A percentile compares a stretch with the other conserved stretches of the same genome.
These are phyloP conservation scores for Mycogona germanica DNA, from an alignment of 2,888 invertebrate species.

Conservation along the genomic window DNA sequence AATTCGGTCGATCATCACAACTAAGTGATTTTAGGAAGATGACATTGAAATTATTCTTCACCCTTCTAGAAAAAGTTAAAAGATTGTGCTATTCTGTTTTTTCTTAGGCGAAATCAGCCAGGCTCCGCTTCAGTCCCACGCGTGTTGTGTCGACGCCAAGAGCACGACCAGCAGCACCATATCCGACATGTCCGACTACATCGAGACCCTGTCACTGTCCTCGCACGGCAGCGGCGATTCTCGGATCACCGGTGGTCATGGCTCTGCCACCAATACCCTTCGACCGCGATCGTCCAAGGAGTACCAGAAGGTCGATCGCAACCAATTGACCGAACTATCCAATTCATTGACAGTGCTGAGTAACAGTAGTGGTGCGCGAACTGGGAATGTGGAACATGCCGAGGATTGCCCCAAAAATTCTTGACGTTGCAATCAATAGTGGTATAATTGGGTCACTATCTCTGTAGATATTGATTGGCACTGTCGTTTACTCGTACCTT, in stretches of 20 bases:
- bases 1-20: too few species aligned
- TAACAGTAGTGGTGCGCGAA: background rate
- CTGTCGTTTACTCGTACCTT: too few species aligned
- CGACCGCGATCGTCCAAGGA: conserved; percentile 77
- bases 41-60: too few species aligned
- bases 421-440: too few species aligned
- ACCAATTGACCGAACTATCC: conserved; percentile 1
- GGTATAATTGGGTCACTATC: too few species aligned
- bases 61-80: too few species aligned
- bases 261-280: conserved; percentile 41
- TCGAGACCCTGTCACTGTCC: conserved; percentile 66
- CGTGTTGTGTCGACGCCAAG: conserved; percentile 17
- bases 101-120: too few species aligned
- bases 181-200: conserved; percentile 79
- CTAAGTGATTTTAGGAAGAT: too few species aligned
- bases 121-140: too few species aligned
- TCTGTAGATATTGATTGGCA: too few species aligned
- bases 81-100: too few species aligned
- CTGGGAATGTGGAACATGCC: background rate
- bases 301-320: conserved; percentile 61
- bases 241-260: conserved; percentile 4
- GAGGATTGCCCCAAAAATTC: too few species aligned
- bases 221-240: conserved; percentile 51
- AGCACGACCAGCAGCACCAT: conserved; percentile 73
- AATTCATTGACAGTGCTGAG: conserved; percentile 1